Base-by-base conservation (phyloP, 2,113 vertebrate species). In the Pollachius pollachius region DNA sequence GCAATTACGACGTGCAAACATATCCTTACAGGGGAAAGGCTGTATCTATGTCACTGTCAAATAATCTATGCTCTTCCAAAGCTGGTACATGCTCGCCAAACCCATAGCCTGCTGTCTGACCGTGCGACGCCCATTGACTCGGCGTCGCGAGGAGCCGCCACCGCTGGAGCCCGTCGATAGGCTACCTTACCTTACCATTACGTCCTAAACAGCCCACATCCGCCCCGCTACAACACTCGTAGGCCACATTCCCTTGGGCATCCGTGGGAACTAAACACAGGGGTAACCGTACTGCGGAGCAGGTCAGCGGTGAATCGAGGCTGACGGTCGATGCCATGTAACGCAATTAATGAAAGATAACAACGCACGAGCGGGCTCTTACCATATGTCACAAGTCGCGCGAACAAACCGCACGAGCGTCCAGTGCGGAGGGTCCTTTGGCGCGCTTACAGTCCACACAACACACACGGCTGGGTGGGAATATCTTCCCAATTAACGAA, bases 191-290 rank as follows among this genome's bases (percentile, higher is more conserved):
- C 69, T 74, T 58, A 15, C 58, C 62, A 16, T 66, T 11, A 15
- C 25, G 34, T 73, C 79, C 81, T 25, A 72, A 67, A 68, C 73
- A 64, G 75, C 71, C 75, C 62, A 67, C 79, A 76, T 78, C 62
- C 60, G 65, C 61, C 64, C 59, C 62, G 77, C 71, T 77, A 27
- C 63, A 78, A 75, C 63, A 69, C 80, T 76, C 70, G 61, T 74
- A 87, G 85, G 88, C 86, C 84, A 88, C 87, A 86, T 88, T 88
- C 87, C 88, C 88, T 84, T 85, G 84, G 83, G 84, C 77, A 84
- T 80, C 82, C 78, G 78, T 72, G 84, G 82, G 82, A 85, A 81
- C 69, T 82, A 54, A 27, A 81, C 82, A 78, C 76, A 60, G 75
- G 75, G 27, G 41, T 13, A 48, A 9, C 41, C 2, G 2, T 9